Evolutionary conservation across 2,888 invertebrate species (phyloP).

Genomic region (Plebejus anna): DNA sequence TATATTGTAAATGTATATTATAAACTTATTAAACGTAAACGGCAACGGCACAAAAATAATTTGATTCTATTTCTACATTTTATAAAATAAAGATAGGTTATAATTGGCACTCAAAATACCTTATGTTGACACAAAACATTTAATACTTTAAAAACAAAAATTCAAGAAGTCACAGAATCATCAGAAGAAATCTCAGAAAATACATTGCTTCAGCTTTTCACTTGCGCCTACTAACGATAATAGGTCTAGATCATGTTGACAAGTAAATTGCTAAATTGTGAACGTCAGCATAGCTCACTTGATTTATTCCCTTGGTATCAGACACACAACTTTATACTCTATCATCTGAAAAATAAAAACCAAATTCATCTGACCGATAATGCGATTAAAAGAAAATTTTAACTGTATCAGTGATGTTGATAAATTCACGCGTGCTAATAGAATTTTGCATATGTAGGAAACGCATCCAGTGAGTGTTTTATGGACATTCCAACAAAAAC

Average conservation of each 20-base stretch:
- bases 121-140: too few relatives aligned
- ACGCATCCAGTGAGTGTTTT: conserved; percentile 3
- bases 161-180: too few relatives aligned
- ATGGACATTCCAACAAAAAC: conserved; percentile 11
- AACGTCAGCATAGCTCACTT: conserved; percentile 57
- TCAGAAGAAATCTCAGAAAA: background rate
- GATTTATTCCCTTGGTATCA: conserved; percentile 49
- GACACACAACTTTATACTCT: conserved; percentile 39
- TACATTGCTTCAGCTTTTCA: conserved; percentile 33
- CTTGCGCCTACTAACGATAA: conserved; percentile 45
- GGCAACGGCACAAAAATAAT: too few relatives aligned
- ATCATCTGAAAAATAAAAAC: conserved; percentile 36
- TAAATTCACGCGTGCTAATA: conserved; percentile 26
- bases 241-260: conserved; percentile 65
- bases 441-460: conserved; percentile 30
- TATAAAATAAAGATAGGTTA: too few relatives aligned
- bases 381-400: conserved; percentile 48
- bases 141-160: too few relatives aligned
- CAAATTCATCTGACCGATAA: conserved; percentile 34
- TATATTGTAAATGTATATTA: background rate
- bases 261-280: conserved; percentile 69
- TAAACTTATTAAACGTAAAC: too few relatives aligned
- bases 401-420: conserved; percentile 56
- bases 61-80: too few relatives aligned
- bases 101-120: too few relatives aligned